Evolutionary conservation across 2,797 vertebrate species (phyloP).

Genomic region (Pampus argenteus): DNA sequence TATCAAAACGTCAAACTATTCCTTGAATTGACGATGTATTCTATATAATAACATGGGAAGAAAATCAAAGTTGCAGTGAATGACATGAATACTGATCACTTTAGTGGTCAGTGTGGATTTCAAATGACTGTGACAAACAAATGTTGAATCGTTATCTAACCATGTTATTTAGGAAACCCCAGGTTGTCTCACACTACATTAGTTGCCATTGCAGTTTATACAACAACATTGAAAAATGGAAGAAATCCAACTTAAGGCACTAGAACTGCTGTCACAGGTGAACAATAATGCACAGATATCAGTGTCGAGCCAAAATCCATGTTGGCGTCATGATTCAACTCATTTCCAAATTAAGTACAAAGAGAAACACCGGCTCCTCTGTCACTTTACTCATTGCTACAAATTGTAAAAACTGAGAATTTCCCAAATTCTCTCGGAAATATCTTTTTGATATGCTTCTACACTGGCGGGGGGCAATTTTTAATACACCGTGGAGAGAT

Average conservation of each 20-base stretch:
- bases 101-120: not conserved
- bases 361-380: conserved; percentile 1
- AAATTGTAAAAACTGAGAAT: not conserved
- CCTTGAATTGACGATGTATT: too few species aligned
- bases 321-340: not conserved
- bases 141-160: not conserved
- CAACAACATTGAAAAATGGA: conserved; percentile 45
- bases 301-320: conserved; percentile 1
- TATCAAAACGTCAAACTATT: too few species aligned
- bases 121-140: not conserved
- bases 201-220: conserved; percentile 23
- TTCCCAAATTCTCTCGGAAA: too few species aligned
- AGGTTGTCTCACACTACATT: not conserved
- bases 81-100: not conserved
- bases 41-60: too few species aligned
- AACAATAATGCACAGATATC: conserved; percentile 30
- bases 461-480: not conserved
- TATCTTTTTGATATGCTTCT: conserved; percentile 8
- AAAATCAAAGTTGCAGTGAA: not conserved
- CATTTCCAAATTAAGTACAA: not conserved
- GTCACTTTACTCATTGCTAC: not conserved
- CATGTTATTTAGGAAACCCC: conserved; percentile 12
- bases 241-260: conserved; percentile 73
- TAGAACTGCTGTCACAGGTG: conserved; percentile 40
- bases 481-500: not conserved